Percentiles rank a stretch among this genome's conserved stretches.
Evolutionary conservation across 2,113 vertebrate genomes (phyloP).

Genomic region (Micromys minutus): DNA sequence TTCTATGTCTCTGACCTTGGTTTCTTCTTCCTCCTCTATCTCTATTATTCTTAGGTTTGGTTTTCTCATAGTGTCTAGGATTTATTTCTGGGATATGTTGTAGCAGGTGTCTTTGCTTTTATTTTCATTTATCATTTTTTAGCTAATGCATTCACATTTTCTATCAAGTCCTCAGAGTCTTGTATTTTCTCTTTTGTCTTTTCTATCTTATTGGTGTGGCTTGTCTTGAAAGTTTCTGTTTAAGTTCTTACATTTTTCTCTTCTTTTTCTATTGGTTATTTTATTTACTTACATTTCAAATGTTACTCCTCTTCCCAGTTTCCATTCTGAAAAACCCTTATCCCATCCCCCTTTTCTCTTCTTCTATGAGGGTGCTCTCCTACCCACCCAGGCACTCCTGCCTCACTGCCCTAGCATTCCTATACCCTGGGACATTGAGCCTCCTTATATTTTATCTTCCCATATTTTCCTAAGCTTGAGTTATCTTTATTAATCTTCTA

Average conservation of each 20-base stretch:
- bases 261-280: too few species aligned
- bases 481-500: not conserved
- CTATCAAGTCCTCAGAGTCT: not conserved
- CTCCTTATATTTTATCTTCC: not conserved
- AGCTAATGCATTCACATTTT: not conserved
- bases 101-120: not conserved
- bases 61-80: not conserved
- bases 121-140: not conserved
- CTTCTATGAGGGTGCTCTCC: too few species aligned
- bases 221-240: not conserved
- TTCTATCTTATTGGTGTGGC: not conserved
- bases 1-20: not conserved
- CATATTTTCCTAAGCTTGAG: not conserved
- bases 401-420: too few species aligned
- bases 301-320: too few species aligned
- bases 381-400: too few species aligned
- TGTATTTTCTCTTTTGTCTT: not conserved
- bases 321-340: too few species aligned
- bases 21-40: not conserved
- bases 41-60: not conserved
- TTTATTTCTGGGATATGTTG: not conserved
- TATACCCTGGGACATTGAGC: too few species aligned
- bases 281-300: too few species aligned
- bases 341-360: too few species aligned
- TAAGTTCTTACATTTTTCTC: not conserved